Percentiles rank a stretch among this genome's conserved stretches.
These are phyloP conservation scores for Corythornis madagascariensis DNA, from an alignment of 2,113 vertebrate genomes.

Conservation along the genomic window DNA sequence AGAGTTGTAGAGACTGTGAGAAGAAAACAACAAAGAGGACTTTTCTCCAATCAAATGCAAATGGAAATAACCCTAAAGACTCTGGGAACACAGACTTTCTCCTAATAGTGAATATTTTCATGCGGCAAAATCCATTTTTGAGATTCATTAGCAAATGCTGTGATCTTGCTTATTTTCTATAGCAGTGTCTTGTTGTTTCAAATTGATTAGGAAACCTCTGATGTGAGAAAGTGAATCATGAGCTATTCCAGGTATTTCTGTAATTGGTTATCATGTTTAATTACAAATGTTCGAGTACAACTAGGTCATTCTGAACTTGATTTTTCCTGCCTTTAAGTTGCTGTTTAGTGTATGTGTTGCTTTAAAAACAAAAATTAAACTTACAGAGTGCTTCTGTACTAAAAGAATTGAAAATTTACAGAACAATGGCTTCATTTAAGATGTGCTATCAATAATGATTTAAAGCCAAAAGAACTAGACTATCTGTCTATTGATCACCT, in stretches of 20 bases:
- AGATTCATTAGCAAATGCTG: slow-evolving; percentile 78
- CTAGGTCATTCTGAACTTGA: slow-evolving; percentile 69
- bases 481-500: slow-evolving; percentile 46
- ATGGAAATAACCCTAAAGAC: slow-evolving; percentile 77
- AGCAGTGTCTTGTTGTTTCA: slow-evolving; percentile 72
- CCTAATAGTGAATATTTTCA: slow-evolving; percentile 78
- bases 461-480: slow-evolving; percentile 34
- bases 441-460: slow-evolving; percentile 48
- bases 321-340: slow-evolving; percentile 62
- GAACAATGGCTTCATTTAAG: slow-evolving; percentile 60
- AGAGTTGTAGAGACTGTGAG: slow-evolving; percentile 44
- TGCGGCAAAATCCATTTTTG: slow-evolving; percentile 77
- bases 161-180: slow-evolving; percentile 81
- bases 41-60: slow-evolving; percentile 76
- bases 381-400: slow-evolving; percentile 32
- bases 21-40: slow-evolving; percentile 73
- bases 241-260: slow-evolving; percentile 76
- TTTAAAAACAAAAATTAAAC: background rate
- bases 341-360: background rate
- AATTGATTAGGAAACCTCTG: slow-evolving; percentile 78
- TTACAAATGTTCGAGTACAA: slow-evolving; percentile 76
- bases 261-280: slow-evolving; percentile 80
- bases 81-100: slow-evolving; percentile 72
- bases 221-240: slow-evolving; percentile 69
- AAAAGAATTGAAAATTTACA: slow-evolving; percentile 45